These are phyloP conservation scores for Chalcis sispes DNA, from an alignment of 2,888 invertebrate species.

Conservation along the genomic window DNA sequence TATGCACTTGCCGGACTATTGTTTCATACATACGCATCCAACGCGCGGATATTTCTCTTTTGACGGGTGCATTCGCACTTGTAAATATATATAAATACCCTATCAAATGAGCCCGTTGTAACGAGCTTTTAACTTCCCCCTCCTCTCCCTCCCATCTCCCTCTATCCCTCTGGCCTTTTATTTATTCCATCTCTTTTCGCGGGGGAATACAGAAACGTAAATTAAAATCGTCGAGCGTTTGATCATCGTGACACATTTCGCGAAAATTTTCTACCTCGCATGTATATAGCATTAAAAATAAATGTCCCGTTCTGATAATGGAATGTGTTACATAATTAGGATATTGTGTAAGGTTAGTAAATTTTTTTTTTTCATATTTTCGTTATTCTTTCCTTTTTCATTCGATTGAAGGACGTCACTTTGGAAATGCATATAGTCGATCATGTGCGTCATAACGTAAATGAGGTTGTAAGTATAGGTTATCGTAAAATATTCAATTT, in stretches of 20 bases:
- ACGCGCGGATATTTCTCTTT: not conserved
- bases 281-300: constrained; percentile 6
- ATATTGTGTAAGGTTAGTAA: constrained; percentile 9
- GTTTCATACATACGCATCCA: not conserved
- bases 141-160: not conserved
- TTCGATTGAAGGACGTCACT: no score
- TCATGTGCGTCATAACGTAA: no score
- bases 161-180: not conserved
- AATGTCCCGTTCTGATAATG: not conserved
- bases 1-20: not conserved
- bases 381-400: no score
- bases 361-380: not conserved
- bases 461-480: no score
- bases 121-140: not conserved
- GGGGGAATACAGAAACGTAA: not conserved
- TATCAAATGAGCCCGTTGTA: constrained; percentile 7
- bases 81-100: constrained; percentile 2
- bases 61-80: not conserved
- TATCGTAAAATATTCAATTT: no score
- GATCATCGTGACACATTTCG: constrained; percentile 8
- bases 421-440: no score
- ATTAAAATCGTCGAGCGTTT: constrained; percentile 25
- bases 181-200: no score
- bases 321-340: constrained; percentile 16
- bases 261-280: not conserved